phyloP scores from a whole-genome alignment of 2,888 invertebrate genomes.

The Pinctada fucata region DNA sequence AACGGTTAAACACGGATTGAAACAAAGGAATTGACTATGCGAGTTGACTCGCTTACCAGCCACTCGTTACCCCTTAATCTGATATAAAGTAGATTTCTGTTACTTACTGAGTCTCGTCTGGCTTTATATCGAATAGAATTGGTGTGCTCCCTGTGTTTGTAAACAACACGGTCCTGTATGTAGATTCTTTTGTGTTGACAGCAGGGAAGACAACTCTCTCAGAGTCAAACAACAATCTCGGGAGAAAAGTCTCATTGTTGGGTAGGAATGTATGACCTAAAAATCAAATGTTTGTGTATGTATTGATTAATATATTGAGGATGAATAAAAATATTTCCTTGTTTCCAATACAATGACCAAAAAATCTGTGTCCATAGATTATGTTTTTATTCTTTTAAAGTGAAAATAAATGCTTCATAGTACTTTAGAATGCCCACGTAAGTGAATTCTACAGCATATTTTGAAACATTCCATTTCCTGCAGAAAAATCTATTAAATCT shows the following conservation, averaged over 20 bases:
- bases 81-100: background rate
- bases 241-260: constrained; percentile 74
- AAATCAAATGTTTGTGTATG: constrained; percentile 17
- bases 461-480: no score
- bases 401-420: no score
- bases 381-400: no score
- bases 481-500: no score
- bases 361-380: background rate
- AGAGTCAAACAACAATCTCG: constrained; percentile 66
- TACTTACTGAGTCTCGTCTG: constrained; percentile 65
- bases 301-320: background rate
- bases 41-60: no score
- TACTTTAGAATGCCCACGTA: no score
- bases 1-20: no score
- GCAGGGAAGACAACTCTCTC: constrained; percentile 71
- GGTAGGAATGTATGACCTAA: constrained; percentile 75
- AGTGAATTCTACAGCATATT: no score
- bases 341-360: background rate
- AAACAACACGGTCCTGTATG: constrained; percentile 71
- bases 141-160: constrained; percentile 72
- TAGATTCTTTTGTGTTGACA: constrained; percentile 69
- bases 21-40: no score
- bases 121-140: constrained; percentile 70
- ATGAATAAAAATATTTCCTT: background rate
- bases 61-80: no score